Percentiles rank a stretch among this genome's conserved stretches.
These are phyloP conservation scores for Melanocharis versteri DNA, from an alignment of 2,113 vertebrate genomes.

Conservation along the genomic window DNA sequence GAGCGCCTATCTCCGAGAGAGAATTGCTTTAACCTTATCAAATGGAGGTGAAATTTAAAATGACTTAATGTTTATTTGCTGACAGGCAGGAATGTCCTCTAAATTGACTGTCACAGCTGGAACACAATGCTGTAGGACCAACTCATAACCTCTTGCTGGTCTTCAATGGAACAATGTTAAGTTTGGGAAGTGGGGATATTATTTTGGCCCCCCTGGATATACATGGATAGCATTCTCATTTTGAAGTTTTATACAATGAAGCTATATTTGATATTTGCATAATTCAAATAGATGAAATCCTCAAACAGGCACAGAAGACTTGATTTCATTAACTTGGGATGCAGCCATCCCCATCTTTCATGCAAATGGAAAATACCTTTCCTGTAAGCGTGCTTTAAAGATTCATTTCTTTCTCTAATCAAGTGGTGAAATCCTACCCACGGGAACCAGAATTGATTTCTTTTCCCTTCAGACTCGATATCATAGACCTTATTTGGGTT, in stretches of 20 bases:
- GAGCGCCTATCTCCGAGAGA: not conserved
- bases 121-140: not conserved
- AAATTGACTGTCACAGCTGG: slow-evolving; percentile 19
- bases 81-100: slow-evolving; percentile 22
- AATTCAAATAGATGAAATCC: slow-evolving; percentile 51
- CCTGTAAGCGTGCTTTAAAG: slow-evolving; percentile 44
- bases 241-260: slow-evolving; percentile 34
- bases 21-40: slow-evolving; percentile 60
- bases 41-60: slow-evolving; percentile 50
- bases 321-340: slow-evolving; percentile 64
- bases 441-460: slow-evolving; percentile 60
- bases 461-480: slow-evolving; percentile 15
- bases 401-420: slow-evolving; percentile 63
- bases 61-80: slow-evolving; percentile 43
- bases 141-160: slow-evolving; percentile 13
- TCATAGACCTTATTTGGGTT: not conserved
- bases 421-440: slow-evolving; percentile 34
- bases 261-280: slow-evolving; percentile 52
- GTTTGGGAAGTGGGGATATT: not conserved
- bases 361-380: slow-evolving; percentile 42
- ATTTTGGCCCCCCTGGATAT: not conserved
- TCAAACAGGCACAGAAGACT: slow-evolving; percentile 33
- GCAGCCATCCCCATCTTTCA: slow-evolving; percentile 38
- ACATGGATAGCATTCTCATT: not conserved
- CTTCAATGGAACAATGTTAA: slow-evolving; percentile 14